Evolutionary conservation across 2,888 invertebrate species (phyloP), one percentile per base, ranked within the genome.

Genomic region (Sthenelais limicola): DNA sequence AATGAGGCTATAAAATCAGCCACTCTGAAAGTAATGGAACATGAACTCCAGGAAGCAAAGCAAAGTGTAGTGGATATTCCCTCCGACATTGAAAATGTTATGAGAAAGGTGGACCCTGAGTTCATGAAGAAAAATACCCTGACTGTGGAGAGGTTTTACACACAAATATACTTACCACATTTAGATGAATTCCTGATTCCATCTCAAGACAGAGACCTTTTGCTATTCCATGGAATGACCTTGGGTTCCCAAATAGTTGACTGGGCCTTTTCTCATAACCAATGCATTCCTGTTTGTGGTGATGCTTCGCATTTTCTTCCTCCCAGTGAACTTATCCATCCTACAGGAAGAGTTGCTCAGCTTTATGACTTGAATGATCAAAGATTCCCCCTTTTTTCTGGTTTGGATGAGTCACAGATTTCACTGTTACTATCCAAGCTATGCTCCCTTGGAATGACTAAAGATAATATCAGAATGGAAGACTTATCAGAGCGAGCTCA

Each of bases 401-500:
- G 21, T 24, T 15, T 15, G 1, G 12, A 21, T 30, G 2, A 15
- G n/a, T 18, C 30, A n/a, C 12, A 24, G 3, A 3, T 5, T 18
- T 28, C 5, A 3, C 24, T 28, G 3, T 24, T 24, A 5, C 26
- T 26, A n/a, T n/a, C 32, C 2, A 32, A 4, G 21, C 3, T 56
- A 21, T 56, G 56, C 18, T 18, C 3, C 18, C 56, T 56, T 3
- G 56, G 56, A 30, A 56, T 56, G 56, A 35, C 35, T n/a, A 56
- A 28, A 32, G 56, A 56, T 24, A 15, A 32, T 5, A 12, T 56
- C 56, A 32, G 21, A 3, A 33, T 32, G 56, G 32, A 30, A 15
- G 56, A 56, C 18, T n/a, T 28, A 5, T n/a, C 35, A 21, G 15
- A 56, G 35, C 9, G 30, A 9, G 15, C 30, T 3, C 1, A 21